These are phyloP conservation scores for Tautogolabrus adspersus DNA, from an alignment of 2,113 vertebrate genomes.

Conservation along the genomic window DNA sequence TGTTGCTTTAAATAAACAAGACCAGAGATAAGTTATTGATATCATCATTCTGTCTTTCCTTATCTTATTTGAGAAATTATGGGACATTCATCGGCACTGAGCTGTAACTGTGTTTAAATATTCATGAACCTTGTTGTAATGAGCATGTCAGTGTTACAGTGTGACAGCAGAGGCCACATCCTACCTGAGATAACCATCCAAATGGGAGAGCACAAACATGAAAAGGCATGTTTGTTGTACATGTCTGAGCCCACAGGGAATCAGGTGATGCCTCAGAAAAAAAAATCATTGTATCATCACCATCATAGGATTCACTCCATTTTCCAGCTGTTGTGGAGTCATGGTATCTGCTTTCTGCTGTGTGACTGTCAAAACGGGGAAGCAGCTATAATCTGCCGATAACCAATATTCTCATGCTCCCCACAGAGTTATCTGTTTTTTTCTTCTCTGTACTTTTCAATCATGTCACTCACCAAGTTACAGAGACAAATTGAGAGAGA, in stretches of 20 bases:
- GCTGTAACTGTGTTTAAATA: conserved; percentile 60
- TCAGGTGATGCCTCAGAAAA: neutral
- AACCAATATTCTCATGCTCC: conserved; percentile 7
- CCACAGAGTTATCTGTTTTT: conserved; percentile 18
- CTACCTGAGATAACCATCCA: conserved; percentile 54
- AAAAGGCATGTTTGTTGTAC: conserved; percentile 48
- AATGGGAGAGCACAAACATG: conserved; percentile 59
- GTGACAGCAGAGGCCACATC: conserved; percentile 53
- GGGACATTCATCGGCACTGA: conserved; percentile 47
- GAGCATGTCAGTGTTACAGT: conserved; percentile 57
- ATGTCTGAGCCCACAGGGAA: conserved; percentile 14
- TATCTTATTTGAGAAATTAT: conserved; percentile 36
- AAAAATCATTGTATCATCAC: conserved; percentile 25
- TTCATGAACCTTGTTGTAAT: conserved; percentile 60
- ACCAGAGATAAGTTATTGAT: conserved; percentile 45
- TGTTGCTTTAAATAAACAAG: conserved; percentile 18
- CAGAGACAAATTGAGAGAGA: conserved; percentile 47
- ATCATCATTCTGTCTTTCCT: conserved; percentile 23
- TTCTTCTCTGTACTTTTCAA: conserved; percentile 34
- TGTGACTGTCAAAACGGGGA: conserved; percentile 31
- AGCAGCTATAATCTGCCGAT: conserved; percentile 35
- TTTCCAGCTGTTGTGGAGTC: conserved; percentile 26
- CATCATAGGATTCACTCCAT: conserved; percentile 15
- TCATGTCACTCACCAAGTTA: conserved; percentile 47
- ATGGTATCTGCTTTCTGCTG: conserved; percentile 4